Percentiles rank a stretch among this genome's conserved stretches.
These are phyloP conservation scores for Silurus glanis DNA, from an alignment of 2,113 vertebrate genomes.

Conservation along the genomic window DNA sequence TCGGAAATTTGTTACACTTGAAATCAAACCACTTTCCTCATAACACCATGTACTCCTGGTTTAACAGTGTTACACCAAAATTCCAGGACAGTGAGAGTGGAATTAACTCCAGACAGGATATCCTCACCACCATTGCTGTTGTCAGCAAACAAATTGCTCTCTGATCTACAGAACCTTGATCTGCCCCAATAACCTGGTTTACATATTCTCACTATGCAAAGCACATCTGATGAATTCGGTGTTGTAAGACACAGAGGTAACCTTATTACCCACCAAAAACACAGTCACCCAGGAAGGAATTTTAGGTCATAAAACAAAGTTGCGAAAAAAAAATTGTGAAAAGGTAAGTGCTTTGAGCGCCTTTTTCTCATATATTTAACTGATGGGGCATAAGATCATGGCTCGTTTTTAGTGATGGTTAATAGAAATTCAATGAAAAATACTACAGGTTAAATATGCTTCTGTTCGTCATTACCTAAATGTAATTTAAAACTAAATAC, in stretches of 20 bases:
- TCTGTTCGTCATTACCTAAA: background rate
- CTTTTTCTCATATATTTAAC: background rate
- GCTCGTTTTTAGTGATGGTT: background rate
- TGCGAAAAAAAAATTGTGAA: background rate
- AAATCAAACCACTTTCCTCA: background rate
- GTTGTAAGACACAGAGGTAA: background rate
- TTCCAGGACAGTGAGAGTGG: background rate
- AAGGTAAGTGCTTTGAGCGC: slow-evolving; percentile 16
- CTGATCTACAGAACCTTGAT: background rate
- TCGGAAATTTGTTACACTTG: background rate
- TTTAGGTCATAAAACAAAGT: slow-evolving; percentile 6
- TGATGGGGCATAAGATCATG: slow-evolving; percentile 18
- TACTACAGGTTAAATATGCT: background rate
- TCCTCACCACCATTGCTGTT: background rate
- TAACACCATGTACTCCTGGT: background rate
- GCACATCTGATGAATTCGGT: background rate
- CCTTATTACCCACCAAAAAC: slow-evolving; percentile 7
- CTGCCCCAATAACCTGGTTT: background rate
- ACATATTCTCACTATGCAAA: background rate
- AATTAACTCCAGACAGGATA: background rate
- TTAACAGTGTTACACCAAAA: background rate
- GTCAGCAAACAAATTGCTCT: background rate
- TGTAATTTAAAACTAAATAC: background rate
- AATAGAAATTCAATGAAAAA: background rate
- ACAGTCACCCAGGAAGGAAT: slow-evolving; percentile 15